Evolutionary conservation across 1,140 invertebrate species (phyloP).

Genomic region (Drosophila ohnishii): DNA sequence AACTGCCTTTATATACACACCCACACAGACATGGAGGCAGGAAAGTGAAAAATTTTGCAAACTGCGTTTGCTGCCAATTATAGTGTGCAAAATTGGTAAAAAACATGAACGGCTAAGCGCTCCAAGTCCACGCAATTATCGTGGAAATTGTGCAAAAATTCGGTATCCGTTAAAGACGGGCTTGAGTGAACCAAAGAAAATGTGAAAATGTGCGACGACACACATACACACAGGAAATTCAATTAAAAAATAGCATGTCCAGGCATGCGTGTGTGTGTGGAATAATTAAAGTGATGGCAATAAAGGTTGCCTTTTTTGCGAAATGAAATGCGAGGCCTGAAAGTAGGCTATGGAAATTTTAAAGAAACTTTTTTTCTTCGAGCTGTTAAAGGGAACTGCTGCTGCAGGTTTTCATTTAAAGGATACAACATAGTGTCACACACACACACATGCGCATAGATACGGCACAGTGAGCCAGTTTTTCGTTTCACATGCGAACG

Average conservation of each 20-base stretch:
- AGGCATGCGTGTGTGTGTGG: conserved; percentile 16
- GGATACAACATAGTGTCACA: conserved; percentile 39
- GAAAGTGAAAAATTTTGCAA: conserved; percentile 72
- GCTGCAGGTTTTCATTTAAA: conserved; percentile 48
- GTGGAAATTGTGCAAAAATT: conserved; percentile 45
- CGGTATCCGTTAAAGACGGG: conserved; percentile 52
- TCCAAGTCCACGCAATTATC: conserved; percentile 19
- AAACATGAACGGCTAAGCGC: conserved; percentile 9
- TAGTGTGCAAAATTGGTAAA: conserved; percentile 26
- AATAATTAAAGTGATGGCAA: conserved; percentile 27
- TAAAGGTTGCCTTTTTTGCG: not conserved
- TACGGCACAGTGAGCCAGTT: conserved; percentile 59
- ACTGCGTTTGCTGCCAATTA: conserved; percentile 59
- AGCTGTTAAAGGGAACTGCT: conserved; percentile 3
- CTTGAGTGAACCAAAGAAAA: conserved; percentile 25
- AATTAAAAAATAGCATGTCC: conserved; percentile 54
- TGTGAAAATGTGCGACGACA: conserved; percentile 44
- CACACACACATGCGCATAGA: conserved; percentile 39
- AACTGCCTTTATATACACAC: conserved; percentile 42
- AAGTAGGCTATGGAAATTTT: conserved; percentile 20
- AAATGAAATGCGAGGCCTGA: conserved; percentile 4
- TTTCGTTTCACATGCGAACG: conserved; percentile 49
- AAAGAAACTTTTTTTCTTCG: conserved; percentile 12
- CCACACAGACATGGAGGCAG: conserved; percentile 31
- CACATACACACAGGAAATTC: conserved; percentile 51